Evolutionary conservation across 2,797 vertebrate genomes (phyloP).

Genomic region (Gymnothorax javanicus): DNA sequence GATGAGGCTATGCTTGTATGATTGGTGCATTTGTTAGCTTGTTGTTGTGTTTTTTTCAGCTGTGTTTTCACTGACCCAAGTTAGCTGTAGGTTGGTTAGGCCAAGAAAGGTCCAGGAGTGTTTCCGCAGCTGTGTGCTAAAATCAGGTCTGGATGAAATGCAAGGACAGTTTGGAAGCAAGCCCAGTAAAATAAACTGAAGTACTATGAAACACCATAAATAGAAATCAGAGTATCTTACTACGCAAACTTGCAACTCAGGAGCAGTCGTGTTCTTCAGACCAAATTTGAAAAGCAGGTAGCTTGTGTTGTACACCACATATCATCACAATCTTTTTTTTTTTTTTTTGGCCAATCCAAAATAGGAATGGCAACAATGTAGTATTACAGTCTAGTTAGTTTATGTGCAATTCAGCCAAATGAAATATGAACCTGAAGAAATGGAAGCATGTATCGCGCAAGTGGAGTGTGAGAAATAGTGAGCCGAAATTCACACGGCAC

Average conservation of each 20-base stretch:
- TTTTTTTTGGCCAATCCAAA: not conserved
- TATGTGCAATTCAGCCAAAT: not conserved
- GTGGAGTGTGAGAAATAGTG: not conserved
- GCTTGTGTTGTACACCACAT: not conserved
- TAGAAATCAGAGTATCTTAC: not conserved
- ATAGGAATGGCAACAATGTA: not conserved
- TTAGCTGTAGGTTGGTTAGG: constrained; percentile 1
- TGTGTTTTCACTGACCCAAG: constrained; percentile 13
- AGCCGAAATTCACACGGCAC: not conserved
- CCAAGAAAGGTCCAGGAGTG: not conserved
- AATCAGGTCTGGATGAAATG: not conserved
- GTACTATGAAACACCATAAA: not conserved
- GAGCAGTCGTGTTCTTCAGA: not conserved
- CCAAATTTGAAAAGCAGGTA: not conserved
- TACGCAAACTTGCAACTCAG: not conserved
- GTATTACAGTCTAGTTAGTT: not conserved
- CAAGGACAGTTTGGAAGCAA: not conserved
- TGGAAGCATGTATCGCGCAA: not conserved
- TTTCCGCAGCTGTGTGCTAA: not conserved
- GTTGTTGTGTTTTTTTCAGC: not conserved
- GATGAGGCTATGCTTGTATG: not conserved
- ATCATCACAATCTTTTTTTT: not conserved
- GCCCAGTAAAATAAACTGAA: not conserved
- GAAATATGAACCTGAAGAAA: not conserved
- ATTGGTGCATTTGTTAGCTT: not conserved